Base-by-base conservation (phyloP, 2,888 invertebrate species). In the Tetrapedia diversipes region DNA sequence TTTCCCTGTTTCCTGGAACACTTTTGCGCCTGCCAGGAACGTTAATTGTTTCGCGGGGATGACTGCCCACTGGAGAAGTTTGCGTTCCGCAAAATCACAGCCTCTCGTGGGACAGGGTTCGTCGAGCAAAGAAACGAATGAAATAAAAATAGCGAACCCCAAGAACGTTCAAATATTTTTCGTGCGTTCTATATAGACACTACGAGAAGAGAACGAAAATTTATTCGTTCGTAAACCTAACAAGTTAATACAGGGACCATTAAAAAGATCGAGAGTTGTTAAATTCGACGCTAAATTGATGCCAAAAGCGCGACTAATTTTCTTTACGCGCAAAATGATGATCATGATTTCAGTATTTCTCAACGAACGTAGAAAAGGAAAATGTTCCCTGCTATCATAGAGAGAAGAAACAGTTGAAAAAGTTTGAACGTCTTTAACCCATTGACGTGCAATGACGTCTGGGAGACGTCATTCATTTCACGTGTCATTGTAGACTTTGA, bases 1-100 rank as follows among this genome's bases (percentile, higher is more conserved):
- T 66, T 57, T 49, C 11, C 63, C 51, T 77, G 51, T 81, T 82
- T 84, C 80, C 75, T 54, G 73, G 82, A 82, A 82, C 80, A 69
- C 78, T 79, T 83, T 84, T 80, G 80, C 74, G 77, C 68, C 83
- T 81, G 80, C 69, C 78, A 78, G 68, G 80, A 81, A 85, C 80
- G 86, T 85, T 86, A 85, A 86, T 86, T 78, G 85, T 84, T 84
- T 74, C 70, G 65, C 78, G 69, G 71, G 79, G 67, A 81, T 63
- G 67, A 65, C 51, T 41, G 64, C 56, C 59, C 61, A 64, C 2
- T n/a, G 24, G 60, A 57, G 75, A 68, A 56, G 66, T 76, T 86
- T 85, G 79, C 83, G 80, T 82, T 84, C 83, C 80, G 79, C 74
- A 80, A 83, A 81, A 76, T 80, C 60, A 67, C 47, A 57, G 78